These are phyloP conservation scores for Leptinotarsa rubiginosa DNA, from an alignment of 2,888 invertebrate species.

Conservation along the genomic window DNA sequence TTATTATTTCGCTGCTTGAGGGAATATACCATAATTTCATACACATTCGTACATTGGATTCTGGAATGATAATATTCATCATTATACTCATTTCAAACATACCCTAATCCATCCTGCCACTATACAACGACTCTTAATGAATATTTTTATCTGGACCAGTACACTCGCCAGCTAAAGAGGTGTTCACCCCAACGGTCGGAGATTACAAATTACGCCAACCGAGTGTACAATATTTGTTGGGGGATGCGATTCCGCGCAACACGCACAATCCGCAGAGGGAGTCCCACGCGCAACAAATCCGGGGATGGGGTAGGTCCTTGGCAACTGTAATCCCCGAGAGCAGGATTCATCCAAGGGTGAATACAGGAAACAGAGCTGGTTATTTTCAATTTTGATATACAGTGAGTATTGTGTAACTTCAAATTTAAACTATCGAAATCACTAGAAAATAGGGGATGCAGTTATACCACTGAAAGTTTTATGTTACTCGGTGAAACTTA, in stretches of 20 bases:
- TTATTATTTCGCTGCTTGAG: too few species aligned
- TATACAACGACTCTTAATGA: neutral
- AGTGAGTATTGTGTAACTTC: too few species aligned
- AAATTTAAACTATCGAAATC: too few species aligned
- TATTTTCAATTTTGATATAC: too few species aligned
- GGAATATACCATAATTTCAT: too few species aligned
- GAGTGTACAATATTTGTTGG: slow-evolving; percentile 29
- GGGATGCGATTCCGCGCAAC: slow-evolving; percentile 31
- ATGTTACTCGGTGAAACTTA: too few species aligned
- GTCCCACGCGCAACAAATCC: slow-evolving; percentile 40
- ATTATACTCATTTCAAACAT: too few species aligned
- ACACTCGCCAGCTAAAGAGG: slow-evolving; percentile 8
- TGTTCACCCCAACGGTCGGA: slow-evolving; percentile 31
- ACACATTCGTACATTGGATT: too few species aligned
- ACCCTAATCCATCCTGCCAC: too few species aligned
- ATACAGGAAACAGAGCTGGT: neutral
- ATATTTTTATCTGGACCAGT: slow-evolving; percentile 6
- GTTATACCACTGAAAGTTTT: too few species aligned
- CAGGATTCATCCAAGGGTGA: slow-evolving; percentile 4
- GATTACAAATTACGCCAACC: slow-evolving; percentile 30
- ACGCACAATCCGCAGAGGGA: slow-evolving; percentile 38
- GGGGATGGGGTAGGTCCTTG: slow-evolving; percentile 48
- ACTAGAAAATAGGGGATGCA: too few species aligned
- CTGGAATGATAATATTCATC: too few species aligned
- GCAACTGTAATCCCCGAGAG: slow-evolving; percentile 35